A percentile compares a stretch with the other conserved stretches of the same genome.
phyloP scores from a whole-genome alignment of 2,113 vertebrate genomes.

The Crotalus tigris region DNA sequence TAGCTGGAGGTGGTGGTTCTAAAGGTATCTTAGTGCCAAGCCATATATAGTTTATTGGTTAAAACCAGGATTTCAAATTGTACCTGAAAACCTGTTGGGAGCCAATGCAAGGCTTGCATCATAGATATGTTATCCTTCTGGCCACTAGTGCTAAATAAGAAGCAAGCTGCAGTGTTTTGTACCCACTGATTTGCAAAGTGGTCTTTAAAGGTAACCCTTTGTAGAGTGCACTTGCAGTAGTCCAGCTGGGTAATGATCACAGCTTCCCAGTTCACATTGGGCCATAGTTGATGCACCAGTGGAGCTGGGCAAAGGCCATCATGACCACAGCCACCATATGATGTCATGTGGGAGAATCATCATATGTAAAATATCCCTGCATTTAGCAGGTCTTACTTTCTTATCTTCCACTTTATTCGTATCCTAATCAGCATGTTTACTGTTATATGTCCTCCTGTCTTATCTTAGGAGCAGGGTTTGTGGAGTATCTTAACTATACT shows the following conservation, averaged over 20 bases:
- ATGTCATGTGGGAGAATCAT: neutral
- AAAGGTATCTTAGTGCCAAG: neutral
- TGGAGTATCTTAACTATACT: constrained; percentile 59
- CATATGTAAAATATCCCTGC: neutral
- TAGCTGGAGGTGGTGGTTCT: neutral
- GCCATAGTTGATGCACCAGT: neutral
- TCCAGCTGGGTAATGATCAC: neutral
- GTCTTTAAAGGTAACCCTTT: neutral
- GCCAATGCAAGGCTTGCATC: neutral
- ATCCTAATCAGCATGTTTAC: neutral
- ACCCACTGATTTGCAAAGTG: neutral
- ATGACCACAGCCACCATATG: neutral
- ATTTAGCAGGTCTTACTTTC: fast-evolving
- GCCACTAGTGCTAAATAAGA: neutral
- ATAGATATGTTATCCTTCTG: neutral
- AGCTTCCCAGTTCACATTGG: neutral
- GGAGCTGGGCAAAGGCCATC: neutral
- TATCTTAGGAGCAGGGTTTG: constrained; percentile 48
- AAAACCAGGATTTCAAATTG: neutral
- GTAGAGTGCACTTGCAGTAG: neutral
- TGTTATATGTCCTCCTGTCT: neutral
- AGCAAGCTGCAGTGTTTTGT: neutral
- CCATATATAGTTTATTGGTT: neutral
- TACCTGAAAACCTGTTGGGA: neutral
- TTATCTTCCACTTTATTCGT: neutral